Base-by-base conservation (phyloP, 2,113 vertebrate species). In the Dromaius novaehollandiae region DNA sequence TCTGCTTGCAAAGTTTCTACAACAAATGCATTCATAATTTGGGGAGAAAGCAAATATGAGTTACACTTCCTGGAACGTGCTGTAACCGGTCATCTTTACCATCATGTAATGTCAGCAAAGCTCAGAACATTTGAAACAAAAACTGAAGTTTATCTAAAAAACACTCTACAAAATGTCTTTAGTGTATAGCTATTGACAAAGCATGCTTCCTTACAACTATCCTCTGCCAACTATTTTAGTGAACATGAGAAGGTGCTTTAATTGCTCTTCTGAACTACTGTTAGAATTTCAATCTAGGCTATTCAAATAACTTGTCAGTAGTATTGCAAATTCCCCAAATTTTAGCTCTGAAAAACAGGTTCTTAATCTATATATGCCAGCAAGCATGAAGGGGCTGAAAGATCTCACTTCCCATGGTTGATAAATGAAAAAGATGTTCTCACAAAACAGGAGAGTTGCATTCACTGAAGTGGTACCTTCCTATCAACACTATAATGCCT, bases 271-370 rank as follows among this genome's bases (percentile, higher is more conserved):
- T 81, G 26, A 79, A 22, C 56, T 79, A 60, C 51, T 71, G 16
- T 64, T 32, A 89, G 42, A 85, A 73, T 50, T 77, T 68, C 30
- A 50, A 71, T 42, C 66, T 46, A 82, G 65, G 48, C 70, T 76
- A 89, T 2, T 4, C 38, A 82, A 86, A 61, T 56, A 66, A 68
- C 38, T 82, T 71, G 22, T 16, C 74, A 92, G 21, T 17, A 69
- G 32, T 17, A 53, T 56, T 93, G 87, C 14, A 40, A 58, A 89
- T 89, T 90, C 92, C 86, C 77, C 38, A 82, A 87, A 32, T 42
- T 79, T 69, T 51, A 24, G 24, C 53, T 82, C 63, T 44, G 89
- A 82, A 85, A 89, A 96, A 89, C 89, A 89, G 79, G 91, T 95
- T 95, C 51, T n/a, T 5, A 69, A 79, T 91, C 51, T 82, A 71